Evolutionary conservation across 2,888 invertebrate genomes (phyloP), one percentile per base, ranked within the genome.

Genomic region (Sesia apiformis): DNA sequence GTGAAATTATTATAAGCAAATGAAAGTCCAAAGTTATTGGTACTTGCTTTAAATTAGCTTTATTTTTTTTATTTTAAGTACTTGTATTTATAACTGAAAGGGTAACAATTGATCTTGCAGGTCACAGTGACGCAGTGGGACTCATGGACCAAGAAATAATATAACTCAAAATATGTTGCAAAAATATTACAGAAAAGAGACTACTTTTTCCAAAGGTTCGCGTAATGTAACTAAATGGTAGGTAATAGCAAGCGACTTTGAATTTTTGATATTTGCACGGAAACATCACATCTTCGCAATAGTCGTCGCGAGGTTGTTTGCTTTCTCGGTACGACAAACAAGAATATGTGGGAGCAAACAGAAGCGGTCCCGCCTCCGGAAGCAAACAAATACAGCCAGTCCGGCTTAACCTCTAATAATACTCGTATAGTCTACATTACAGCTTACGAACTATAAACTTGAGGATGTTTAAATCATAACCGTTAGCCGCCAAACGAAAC

Each of bases 311-410:
- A 64, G 52, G 62, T 58, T 65, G 61, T 78, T 79, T 79, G 72
- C 67, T 64, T 61, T 67, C 65, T 60, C 67, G 66, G 61, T 65
- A 69, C 62, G 58, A 70, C 69, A 76, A 79, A 78, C 73, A 77
- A 67, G 68, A 73, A 74, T 76, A 75, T 72, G 67, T 64, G 66
- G 66, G 63, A 61, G 66, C 65, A 74, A 74, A 75, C 69, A 71
- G 61, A 61, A 64, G 62, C 57, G 58, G 60, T 56, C 54, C 59
- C 60, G 50, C 50, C 50, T 50, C 38, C 55, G 64, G 60, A 60
- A 63, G 67, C 68, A 74, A 74, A 77, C 65, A 65, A 60, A 50
- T 56, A 60, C 60, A 58, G 59, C 59, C 58, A 56, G 56, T 55
- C 58, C 56, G 53, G 49, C 59, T 56, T 60, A 62, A 61, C 62